A percentile compares a stretch with the other conserved stretches of the same genome.
phyloP scores from a whole-genome alignment of 1,140 invertebrate genomes.

The Phortica variegata region DNA sequence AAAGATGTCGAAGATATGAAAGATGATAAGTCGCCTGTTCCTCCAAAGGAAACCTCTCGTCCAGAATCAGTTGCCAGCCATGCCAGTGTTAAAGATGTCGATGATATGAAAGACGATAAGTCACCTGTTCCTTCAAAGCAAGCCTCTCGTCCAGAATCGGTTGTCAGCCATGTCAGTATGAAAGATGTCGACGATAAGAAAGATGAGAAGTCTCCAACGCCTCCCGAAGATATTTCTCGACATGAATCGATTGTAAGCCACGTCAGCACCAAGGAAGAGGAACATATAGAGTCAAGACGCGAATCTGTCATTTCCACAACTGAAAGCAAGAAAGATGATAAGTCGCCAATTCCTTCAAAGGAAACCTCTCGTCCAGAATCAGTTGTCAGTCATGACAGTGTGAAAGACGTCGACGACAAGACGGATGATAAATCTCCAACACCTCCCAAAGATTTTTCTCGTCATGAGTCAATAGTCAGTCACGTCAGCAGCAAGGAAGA shows the following conservation, averaged over 20 bases:
- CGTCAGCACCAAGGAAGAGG: conserved; percentile 1
- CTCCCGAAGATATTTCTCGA: conserved; percentile 22
- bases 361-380: conserved; percentile 21
- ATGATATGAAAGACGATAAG: conserved; percentile 12
- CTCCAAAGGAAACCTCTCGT: conserved; percentile 22
- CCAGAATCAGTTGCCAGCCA: conserved; percentile 20
- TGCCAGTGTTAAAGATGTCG: conserved; percentile 2
- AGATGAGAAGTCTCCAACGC: conserved; percentile 11
- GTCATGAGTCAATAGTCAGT: conserved; percentile 12
- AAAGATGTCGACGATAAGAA: conserved; percentile 5
- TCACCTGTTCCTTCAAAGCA: conserved; percentile 15
- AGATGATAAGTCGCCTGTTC: conserved; percentile 11
- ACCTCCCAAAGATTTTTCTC: conserved; percentile 5
- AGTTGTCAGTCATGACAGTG: conserved; percentile 9
- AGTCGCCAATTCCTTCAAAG: neutral
- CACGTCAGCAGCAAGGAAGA: conserved; percentile 11
- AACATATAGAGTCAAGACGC: neutral
- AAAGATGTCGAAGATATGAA: conserved; percentile 5
- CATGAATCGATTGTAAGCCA: conserved; percentile 20
- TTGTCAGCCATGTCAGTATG: conserved; percentile 10
- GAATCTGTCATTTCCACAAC: conserved; percentile 2
- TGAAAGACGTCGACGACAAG: conserved; percentile 8
- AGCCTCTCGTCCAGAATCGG: conserved; percentile 22
- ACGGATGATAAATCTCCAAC: conserved; percentile 8
- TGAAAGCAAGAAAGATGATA: neutral